Base-by-base conservation (phyloP, 2,888 invertebrate species). In the Ectropis crepuscularia region DNA sequence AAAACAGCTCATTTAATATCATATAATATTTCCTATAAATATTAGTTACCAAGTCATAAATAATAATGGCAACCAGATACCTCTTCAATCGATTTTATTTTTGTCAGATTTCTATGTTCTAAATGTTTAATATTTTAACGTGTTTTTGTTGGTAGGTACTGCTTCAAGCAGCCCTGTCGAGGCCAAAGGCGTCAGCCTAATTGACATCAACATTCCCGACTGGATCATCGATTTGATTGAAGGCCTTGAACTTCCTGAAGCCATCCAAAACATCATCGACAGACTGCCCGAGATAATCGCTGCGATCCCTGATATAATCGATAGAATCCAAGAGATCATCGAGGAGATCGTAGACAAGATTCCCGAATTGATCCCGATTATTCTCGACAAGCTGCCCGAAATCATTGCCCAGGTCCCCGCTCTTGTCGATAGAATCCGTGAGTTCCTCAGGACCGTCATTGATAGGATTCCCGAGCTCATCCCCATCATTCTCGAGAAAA, bases 191-290 rank as follows among this genome's bases (percentile, higher is more conserved):
- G 47, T 53, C 5, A 51, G 50, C 16, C 38, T 60, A n/a, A 46
- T 39, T 8, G 28, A 45, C 53, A 12, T 57, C 11, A 11, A 12
- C 41, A 63, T 65, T 38, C 61, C 65, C 12, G 61, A 61, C 12
- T 61, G 65, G 65, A 45, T 65, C 28, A 12, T 36, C 6, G 61
- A 61, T 12, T 42, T 57, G 9, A 28, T 61, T 16, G 10, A 5
- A 7, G 39, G 28, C 9, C 43, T 57, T 10, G 41, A 41, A 9
- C 41, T 51, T 10, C 60, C 60, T 38, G 60, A 65, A 6, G 55
- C 64, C 10, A 64, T 64, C 59, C 60, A 60, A n/a, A 36, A 51
- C 12, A 38, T 64, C 12, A 47, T 64, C 5, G 64, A 64, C 42
- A 60, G 36, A 43, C 43, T 64, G n/a, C 64, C 64, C 2, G 60